Evolutionary conservation across 2,888 invertebrate genomes (phyloP).

Genomic region (Aphidoletes aphidimyza): DNA sequence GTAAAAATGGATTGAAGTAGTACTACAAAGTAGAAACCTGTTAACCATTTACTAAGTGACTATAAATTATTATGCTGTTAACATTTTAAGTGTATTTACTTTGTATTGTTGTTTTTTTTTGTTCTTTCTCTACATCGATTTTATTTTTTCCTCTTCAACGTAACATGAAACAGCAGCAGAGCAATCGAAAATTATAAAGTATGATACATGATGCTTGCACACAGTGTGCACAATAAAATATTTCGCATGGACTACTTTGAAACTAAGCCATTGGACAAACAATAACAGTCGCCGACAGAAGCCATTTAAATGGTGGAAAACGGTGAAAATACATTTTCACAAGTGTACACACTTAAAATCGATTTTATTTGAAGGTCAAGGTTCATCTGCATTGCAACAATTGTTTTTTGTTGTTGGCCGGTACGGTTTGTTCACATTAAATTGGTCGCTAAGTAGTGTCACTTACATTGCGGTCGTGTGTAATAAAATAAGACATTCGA

Average conservation of each 20-base stretch:
- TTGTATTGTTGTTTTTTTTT: neutral
- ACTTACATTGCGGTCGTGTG: no score
- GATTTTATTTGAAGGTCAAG: neutral
- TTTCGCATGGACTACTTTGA: neutral
- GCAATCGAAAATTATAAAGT: no score
- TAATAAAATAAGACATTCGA: no score
- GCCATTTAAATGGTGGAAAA: neutral
- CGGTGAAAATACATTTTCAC: neutral
- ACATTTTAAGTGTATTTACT: neutral
- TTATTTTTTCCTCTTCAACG: neutral
- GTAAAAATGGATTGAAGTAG: no score
- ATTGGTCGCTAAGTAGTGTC: no score
- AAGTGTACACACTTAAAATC: neutral
- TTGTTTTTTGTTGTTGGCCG: neutral
- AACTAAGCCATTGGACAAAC: neutral
- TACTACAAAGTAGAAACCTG: neutral
- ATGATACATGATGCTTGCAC: no score
- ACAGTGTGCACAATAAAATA: neutral
- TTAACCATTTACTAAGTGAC: neutral
- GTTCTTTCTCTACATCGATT: neutral
- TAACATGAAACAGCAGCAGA: neutral
- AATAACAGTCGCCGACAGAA: neutral
- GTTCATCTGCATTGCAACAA: neutral
- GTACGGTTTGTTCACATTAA: no score
- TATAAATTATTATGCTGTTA: slow-evolving; percentile 7